Conservation (phyloP, 2,797 vertebrate species). For the Borostomias antarcticus region DNA sequence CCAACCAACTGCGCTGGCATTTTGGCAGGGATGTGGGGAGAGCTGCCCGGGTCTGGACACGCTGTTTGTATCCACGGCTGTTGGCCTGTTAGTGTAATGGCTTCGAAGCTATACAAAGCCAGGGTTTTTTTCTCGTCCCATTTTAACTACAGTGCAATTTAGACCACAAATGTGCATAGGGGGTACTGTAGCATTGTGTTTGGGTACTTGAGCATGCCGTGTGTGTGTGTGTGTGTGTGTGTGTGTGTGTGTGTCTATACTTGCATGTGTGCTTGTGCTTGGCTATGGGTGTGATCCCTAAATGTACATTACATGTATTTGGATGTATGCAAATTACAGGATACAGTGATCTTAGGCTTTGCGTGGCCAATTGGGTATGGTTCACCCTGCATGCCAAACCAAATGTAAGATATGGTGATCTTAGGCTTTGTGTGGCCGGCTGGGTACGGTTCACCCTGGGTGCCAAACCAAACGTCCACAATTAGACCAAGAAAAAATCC, state of each 20-base stretch:
- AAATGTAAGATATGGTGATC: background rate
- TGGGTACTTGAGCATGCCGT: too few relatives aligned
- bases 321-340: background rate
- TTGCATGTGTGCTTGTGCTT: background rate
- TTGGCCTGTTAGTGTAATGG: slow-evolving; percentile 72
- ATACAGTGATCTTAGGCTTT: background rate
- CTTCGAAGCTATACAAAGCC: slow-evolving; percentile 64
- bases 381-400: too few relatives aligned
- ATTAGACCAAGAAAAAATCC: too few relatives aligned
- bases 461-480: too few relatives aligned
- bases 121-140: background rate
- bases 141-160: slow-evolving; percentile 6
- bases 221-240: slow-evolving; percentile 35
- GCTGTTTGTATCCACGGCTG: slow-evolving; percentile 66
- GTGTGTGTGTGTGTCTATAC: background rate
- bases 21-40: slow-evolving; percentile 72
- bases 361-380: background rate
- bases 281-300: background rate
- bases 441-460: too few relatives aligned
- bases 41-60: slow-evolving; percentile 50
- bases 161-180: slow-evolving; percentile 34
- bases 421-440: background rate
- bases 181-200: too few relatives aligned
- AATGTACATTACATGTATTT: too few relatives aligned
- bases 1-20: slow-evolving; percentile 76